Percentiles rank a stretch among this genome's conserved stretches.
These are phyloP conservation scores for Chaenocephalus aceratus DNA, from an alignment of 2,113 vertebrate genomes.

Conservation along the genomic window DNA sequence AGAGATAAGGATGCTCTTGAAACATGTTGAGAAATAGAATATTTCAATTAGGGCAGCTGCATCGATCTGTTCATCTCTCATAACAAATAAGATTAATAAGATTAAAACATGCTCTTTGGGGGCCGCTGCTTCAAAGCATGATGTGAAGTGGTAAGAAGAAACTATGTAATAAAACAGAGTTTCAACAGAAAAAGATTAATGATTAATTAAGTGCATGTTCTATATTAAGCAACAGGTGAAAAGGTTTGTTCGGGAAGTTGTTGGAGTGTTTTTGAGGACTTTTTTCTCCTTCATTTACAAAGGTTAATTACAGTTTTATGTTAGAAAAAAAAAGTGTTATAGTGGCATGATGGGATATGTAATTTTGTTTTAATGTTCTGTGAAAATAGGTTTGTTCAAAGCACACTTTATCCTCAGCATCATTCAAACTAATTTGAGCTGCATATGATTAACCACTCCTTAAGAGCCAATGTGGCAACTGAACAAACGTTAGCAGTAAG, in stretches of 20 bases:
- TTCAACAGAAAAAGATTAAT: conserved; percentile 34
- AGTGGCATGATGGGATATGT: not conserved
- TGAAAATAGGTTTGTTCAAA: no score
- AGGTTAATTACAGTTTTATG: conserved; percentile 53
- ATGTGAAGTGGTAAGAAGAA: conserved; percentile 17
- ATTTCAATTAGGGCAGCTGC: conserved; percentile 53
- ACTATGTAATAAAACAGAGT: conserved; percentile 4
- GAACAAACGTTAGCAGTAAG: not conserved
- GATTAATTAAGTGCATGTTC: conserved; percentile 42
- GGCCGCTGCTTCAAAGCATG: conserved; percentile 40
- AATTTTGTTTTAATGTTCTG: not conserved
- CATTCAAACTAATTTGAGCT: no score
- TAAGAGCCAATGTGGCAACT: no score
- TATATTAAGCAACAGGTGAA: conserved; percentile 33
- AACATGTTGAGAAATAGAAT: conserved; percentile 46
- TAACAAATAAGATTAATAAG: conserved; percentile 61
- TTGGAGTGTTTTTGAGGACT: conserved; percentile 29
- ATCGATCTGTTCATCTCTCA: conserved; percentile 68
- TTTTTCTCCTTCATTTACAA: conserved; percentile 18
- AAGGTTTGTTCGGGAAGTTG: conserved; percentile 25
- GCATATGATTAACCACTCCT: no score
- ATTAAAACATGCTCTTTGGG: conserved; percentile 54
- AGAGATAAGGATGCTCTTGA: conserved; percentile 70
- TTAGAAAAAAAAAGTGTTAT: not conserved
- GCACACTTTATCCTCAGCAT: not conserved